Evolutionary conservation across 2,113 vertebrate species (phyloP).

Genomic region (Herpetotheres cachinnans): DNA sequence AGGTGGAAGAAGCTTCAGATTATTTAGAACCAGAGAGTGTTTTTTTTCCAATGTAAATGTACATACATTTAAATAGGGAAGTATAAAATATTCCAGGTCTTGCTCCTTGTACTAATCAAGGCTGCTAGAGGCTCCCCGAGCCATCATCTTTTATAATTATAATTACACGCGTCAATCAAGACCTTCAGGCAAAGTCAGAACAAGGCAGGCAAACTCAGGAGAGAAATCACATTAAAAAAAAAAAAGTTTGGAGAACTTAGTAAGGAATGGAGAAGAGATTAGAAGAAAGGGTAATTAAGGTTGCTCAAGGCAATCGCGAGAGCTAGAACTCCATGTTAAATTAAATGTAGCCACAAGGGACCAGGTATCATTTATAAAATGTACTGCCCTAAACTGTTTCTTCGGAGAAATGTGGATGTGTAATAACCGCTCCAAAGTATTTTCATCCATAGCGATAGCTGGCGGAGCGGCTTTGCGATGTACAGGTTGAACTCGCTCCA

Average conservation of each 20-base stretch:
- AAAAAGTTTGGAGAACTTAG: conserved; percentile 25
- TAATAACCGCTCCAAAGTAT: conserved; percentile 7
- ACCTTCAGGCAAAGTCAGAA: conserved; percentile 68
- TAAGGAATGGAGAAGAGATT: conserved; percentile 27
- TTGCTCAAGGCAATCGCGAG: conserved; percentile 52
- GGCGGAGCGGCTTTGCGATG: background rate
- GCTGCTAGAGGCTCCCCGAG: conserved; percentile 72
- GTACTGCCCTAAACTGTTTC: conserved; percentile 37
- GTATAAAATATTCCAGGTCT: conserved; percentile 68
- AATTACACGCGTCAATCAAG: conserved; percentile 75
- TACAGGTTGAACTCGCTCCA: background rate
- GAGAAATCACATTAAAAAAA: background rate
- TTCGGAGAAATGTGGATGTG: conserved; percentile 18
- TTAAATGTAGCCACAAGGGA: conserved; percentile 48
- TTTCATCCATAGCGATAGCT: background rate
- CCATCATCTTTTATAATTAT: conserved; percentile 74
- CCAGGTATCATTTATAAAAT: conserved; percentile 42
- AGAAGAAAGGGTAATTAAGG: conserved; percentile 61
- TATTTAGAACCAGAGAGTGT: background rate
- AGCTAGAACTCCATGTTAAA: conserved; percentile 49
- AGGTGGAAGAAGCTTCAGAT: background rate
- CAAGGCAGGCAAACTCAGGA: conserved; percentile 56
- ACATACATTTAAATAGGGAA: conserved; percentile 38
- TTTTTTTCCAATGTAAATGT: background rate
- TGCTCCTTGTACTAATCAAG: conserved; percentile 63